Conservation (phyloP, 2,113 vertebrate species). For the Mesoclemmys tuberculata region DNA sequence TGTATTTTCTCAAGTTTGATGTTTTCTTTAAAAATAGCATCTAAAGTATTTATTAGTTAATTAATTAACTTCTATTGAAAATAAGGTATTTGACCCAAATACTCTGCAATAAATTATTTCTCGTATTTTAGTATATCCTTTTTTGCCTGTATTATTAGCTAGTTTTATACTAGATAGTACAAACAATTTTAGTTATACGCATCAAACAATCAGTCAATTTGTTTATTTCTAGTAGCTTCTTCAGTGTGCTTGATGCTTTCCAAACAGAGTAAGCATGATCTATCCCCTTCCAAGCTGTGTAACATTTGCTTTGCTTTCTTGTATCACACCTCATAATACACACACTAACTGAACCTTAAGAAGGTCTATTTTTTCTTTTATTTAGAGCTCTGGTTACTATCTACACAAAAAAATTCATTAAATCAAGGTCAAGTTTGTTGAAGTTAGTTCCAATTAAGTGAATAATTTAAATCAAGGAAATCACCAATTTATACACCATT, state of each 20-base stretch:
- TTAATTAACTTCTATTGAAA: not conserved
- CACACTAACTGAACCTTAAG: fast-evolving
- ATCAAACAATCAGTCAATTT: not conserved
- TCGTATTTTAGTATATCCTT: not conserved
- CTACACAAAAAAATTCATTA: not conserved
- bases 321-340: not conserved
- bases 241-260: not conserved
- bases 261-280: not conserved
- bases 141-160: not conserved
- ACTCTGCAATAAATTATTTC: not conserved
- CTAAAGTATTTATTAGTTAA: not conserved
- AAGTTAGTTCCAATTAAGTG: not conserved
- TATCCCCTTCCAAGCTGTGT: not conserved
- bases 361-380: not conserved
- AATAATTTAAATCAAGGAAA: constrained; percentile 10
- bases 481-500: not conserved
- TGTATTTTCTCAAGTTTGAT: not conserved
- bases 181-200: not conserved
- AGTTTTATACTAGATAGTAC: not conserved
- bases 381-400: not conserved
- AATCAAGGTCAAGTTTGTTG: constrained; percentile 28
- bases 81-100: not conserved
- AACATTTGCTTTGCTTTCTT: not conserved
- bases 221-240: not conserved
- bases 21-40: not conserved